Base-by-base conservation (phyloP, 2,113 vertebrate species). In the Notothenia coriiceps region DNA sequence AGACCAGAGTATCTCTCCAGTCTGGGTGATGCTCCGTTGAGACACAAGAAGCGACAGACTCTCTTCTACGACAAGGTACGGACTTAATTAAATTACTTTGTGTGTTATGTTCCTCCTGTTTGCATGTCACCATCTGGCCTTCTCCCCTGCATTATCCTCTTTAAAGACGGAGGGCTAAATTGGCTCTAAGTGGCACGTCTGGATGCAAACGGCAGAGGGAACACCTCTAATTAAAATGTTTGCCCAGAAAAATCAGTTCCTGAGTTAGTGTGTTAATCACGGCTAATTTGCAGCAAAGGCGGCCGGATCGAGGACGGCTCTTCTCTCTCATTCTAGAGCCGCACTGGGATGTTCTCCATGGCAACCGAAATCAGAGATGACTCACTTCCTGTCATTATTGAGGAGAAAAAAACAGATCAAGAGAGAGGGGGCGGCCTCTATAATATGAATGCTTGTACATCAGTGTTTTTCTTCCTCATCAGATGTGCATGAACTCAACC, bases 191-290 rank as follows among this genome's bases (percentile, higher is more conserved):
- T 94, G 92, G 84, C 61, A 25, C 64, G 88, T 92, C 90, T 90
- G 89, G 77, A 93, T 95, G 90, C 92, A 79, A 80, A 77, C 85
- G 77, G 88, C 92, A 89, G 85, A 91, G 90, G 92, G 91, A 94
- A 93, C 91, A 92, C 83, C 91, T 88, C 90, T 93, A 92, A 94
- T 94, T 94, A 95, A 94, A 94, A 94, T 92, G 91, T 94, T 94
- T 94, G 92, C 90, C 89, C 89, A 93, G 90, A 93, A 94, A 91
- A 95, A 94, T 94, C 92, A 91, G 92, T 86, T 92, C 80, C 86
- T 33, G 87, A 90, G 92, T 94, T 92, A 92, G 84, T 86, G 86
- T 90, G 93, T 92, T 95, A 94, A 95, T 95, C 92, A 94, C 59
- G 61, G 86, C 88, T 94, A 95, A 95, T 95, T 91, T 92, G 88